Base-by-base conservation (phyloP, 2,888 invertebrate genomes). In the Pterostichus niger region DNA sequence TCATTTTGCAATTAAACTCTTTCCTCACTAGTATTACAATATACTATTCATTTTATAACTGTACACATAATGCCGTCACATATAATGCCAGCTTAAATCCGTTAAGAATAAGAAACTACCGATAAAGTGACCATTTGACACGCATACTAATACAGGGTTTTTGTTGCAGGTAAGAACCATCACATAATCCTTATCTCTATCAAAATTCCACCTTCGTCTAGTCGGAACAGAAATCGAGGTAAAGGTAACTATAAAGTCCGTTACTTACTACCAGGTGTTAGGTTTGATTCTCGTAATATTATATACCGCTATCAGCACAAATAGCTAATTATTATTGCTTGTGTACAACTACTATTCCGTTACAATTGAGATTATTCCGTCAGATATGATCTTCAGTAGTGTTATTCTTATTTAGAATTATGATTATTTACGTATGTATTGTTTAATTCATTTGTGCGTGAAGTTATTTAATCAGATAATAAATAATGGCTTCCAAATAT, bases 71-170 rank as follows among this genome's bases (percentile, higher is more conserved):
- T n/a, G 49, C 13, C 13, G 10, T 13, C 13, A 10, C 13, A n/a
- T 13, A 49, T 13, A 49, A n/a, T 49, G 49, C 9, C 49, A 49
- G 5, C 49, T 49, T 49, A 49, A 49, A 49, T 49, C 49, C 49
- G 49, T 49, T 49, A 49, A 49, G 49, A 49, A 49, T 49, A 49
- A 49, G 33, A 64, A 64, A 35, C 13, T 13, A 64, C 13, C 64
- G 35, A 64, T 64, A 64, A 64, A 64, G 31, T 35, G 33, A 33
- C 6, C 64, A n/a, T 49, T 49, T 49, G 11, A 49, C 49, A 49
- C 2, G 56, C 13, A 64, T 35, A 64, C 64, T 64, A 64, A 64
- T 64, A 64, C 13, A 33, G n/a, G 31, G n/a, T 64, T 64, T 64
- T 35, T 64, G 64, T 64, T 64, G 7, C 13, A 64, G 64, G 64